A percentile compares a stretch with the other conserved stretches of the same genome.
These are phyloP conservation scores for Dendroctonus ponderosae DNA, from an alignment of 1,140 invertebrate genomes.

Conservation along the genomic window DNA sequence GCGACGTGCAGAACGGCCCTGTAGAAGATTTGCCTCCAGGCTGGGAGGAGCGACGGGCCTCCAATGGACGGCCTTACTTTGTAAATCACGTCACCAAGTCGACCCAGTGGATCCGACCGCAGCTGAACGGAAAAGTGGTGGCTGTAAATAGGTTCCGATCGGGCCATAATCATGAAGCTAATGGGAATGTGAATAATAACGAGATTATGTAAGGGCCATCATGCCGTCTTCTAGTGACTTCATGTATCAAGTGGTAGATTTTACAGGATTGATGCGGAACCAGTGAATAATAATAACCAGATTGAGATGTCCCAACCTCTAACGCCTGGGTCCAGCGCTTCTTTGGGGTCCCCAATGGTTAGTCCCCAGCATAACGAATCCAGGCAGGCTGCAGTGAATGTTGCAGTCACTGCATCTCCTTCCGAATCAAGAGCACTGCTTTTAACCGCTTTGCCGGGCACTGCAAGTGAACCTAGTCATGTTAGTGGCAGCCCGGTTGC, in stretches of 20 bases:
- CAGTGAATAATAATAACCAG: constrained; percentile 8
- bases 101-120: constrained; percentile 88
- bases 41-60: constrained; percentile 88
- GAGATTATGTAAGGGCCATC: neutral
- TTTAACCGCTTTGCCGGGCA: constrained; percentile 44
- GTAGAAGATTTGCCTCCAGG: constrained; percentile 64
- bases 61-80: constrained; percentile 84
- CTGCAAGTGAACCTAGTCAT: constrained; percentile 13
- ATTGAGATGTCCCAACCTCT: constrained; percentile 36
- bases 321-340: constrained; percentile 44
- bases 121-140: constrained; percentile 36
- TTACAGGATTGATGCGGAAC: constrained; percentile 23
- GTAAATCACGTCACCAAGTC: constrained; percentile 90
- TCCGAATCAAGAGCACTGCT: constrained; percentile 38
- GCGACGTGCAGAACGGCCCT: constrained; percentile 38
- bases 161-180: constrained; percentile 32
- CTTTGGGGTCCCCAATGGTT: constrained; percentile 38
- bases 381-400: constrained; percentile 35
- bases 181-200: constrained; percentile 43
- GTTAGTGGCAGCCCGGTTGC: constrained; percentile 1
- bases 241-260: neutral
- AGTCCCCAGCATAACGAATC: constrained; percentile 41
- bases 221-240: neutral
- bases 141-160: constrained; percentile 17
- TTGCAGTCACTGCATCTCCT: constrained; percentile 31